These are phyloP conservation scores for Melanaphis sacchari DNA, from an alignment of 1,140 invertebrate genomes.

Conservation along the genomic window DNA sequence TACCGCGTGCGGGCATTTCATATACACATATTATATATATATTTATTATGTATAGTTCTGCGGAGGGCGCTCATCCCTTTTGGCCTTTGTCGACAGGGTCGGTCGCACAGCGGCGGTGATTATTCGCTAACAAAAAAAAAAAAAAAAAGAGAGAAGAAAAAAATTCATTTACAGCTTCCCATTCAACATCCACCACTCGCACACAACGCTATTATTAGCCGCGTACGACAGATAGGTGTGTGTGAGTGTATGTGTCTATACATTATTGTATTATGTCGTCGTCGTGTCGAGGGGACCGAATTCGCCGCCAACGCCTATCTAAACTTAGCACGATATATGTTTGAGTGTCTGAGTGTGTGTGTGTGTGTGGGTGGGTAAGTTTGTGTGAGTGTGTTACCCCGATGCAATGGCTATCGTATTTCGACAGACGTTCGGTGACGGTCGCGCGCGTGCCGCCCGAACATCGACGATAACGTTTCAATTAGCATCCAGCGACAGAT, in stretches of 20 bases:
- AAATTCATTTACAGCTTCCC: slow-evolving; percentile 31
- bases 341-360: slow-evolving; percentile 9
- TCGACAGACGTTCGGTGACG: slow-evolving; percentile 24
- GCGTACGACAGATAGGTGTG: background rate
- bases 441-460: background rate
- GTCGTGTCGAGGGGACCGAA: background rate
- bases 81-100: background rate
- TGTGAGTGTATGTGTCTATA: background rate
- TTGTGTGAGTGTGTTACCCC: no score
- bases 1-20: background rate
- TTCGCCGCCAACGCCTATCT: background rate
- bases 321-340: background rate
- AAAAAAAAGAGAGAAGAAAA: background rate
- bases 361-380: background rate
- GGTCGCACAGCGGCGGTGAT: background rate
- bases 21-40: background rate
- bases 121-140: slow-evolving; percentile 8
- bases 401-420: slow-evolving; percentile 17
- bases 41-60: background rate
- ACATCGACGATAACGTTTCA: slow-evolving; percentile 29
- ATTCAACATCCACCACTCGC: background rate
- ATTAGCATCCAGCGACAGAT: background rate
- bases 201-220: background rate
- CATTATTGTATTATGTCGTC: slow-evolving; percentile 5
- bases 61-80: background rate